Percentiles rank a stretch among this genome's conserved stretches.
These are phyloP conservation scores for Stenchaetothrips biformis DNA, from an alignment of 2,888 invertebrate species.

Conservation along the genomic window DNA sequence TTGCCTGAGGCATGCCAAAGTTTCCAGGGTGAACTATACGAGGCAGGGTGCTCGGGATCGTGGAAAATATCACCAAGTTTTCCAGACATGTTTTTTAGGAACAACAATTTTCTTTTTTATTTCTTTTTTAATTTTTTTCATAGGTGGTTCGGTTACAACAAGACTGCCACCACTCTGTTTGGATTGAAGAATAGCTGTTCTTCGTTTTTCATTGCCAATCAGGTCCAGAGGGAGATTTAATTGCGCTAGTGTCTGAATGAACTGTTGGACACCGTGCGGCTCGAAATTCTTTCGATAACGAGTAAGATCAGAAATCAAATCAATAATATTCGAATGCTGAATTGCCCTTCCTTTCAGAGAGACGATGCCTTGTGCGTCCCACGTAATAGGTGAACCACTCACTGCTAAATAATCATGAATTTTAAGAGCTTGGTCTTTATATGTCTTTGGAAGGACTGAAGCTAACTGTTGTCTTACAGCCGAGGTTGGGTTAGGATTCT, in stretches of 20 bases:
- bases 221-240: not conserved
- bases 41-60: too few species aligned
- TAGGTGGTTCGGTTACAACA: not conserved
- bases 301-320: not conserved
- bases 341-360: not conserved
- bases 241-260: not conserved
- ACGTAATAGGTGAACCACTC: not conserved
- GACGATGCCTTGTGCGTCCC: not conserved
- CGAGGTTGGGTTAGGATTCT: not conserved
- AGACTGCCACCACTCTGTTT: not conserved
- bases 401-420: not conserved
- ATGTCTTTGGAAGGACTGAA: not conserved
- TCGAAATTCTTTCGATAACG: not conserved
- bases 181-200: not conserved
- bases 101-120: not conserved
- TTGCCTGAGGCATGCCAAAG: not conserved
- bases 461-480: not conserved
- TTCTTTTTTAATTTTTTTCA: not conserved
- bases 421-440: not conserved
- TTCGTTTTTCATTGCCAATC: not conserved
- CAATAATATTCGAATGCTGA: too few species aligned
- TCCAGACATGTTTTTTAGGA: too few species aligned
- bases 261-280: not conserved
- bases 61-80: too few species aligned
- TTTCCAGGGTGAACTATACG: too few species aligned